Evolutionary conservation across 2,113 vertebrate species (phyloP), one percentile per base, ranked within the genome.

Genomic region (Pycnonotus jocosus): DNA sequence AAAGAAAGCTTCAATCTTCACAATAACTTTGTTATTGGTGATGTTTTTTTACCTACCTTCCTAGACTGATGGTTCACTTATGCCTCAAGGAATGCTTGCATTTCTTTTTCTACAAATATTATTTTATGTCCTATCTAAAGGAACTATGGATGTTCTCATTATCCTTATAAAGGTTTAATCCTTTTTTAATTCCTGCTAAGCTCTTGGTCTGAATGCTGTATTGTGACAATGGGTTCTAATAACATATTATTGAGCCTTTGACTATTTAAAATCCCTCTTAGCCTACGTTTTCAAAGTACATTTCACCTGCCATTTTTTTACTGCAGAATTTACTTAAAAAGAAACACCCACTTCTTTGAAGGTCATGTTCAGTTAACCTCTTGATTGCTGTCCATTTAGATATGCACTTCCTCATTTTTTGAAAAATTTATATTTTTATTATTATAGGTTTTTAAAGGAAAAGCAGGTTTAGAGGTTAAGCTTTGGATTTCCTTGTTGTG

Each of bases 171-270:
- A 81, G 40, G 57, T 87, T 84, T 95, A 93, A 95, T 97, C 92
- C 86, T 87, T 78, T 93, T 81, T 92, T 85, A 95, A 95, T 95
- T 95, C 94, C 73, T 79, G n/a, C 45, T 92, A 94, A 96, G 89
- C 83, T 85, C 70, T 74, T 89, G 23, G 18, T 91, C 77, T 91
- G 77, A 95, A 95, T 92, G 53, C 9, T 89, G 3, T 65, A 48
- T 84, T 89, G 70, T 87, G 61, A 79, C 93, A 93, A 91, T 85
- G 44, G 42, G 10, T 81, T 87, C 48, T 91, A 91, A 88, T 88
- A 86, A 78, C 1, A 3, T 57, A 74, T 79, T 85, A 60, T 89
- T 93, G 30, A 89, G 73, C 40, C 57, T 95, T 84, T 92, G 51
- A 78, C 37, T 87, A 13, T 74, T 72, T 57, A 71, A 89, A 95